Conservation (phyloP, 2,888 invertebrate genomes). For the Gymnoscelis rufifasciata region DNA sequence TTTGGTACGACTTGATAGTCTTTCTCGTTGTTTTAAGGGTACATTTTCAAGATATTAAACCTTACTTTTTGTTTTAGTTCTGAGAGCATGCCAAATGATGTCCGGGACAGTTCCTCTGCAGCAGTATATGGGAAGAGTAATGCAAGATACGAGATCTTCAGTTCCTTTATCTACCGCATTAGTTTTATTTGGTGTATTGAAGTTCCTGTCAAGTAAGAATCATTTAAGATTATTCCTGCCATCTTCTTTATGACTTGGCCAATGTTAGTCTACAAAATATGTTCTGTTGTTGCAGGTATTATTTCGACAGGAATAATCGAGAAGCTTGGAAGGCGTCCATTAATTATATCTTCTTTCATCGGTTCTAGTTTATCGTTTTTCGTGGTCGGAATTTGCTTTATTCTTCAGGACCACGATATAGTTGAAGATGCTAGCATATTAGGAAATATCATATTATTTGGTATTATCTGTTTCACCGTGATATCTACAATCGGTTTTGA, state of each 20-base stretch:
- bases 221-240: no score
- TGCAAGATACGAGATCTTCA: conserved; percentile 44
- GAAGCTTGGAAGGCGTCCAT: conserved; percentile 60
- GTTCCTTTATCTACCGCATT: conserved; percentile 40
- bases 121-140: conserved; percentile 51
- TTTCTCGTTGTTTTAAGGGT: no score
- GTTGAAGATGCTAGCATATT: conserved; percentile 2
- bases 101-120: conserved; percentile 46
- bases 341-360: conserved; percentile 58
- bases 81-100: conserved; percentile 48
- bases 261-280: background rate
- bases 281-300: conserved; percentile 44
- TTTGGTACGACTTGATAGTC: conserved; percentile 38
- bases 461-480: conserved; percentile 48
- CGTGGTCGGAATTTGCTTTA: conserved; percentile 52
- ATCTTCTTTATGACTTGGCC: no score
- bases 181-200: conserved; percentile 36
- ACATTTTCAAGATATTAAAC: no score
- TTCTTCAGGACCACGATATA: conserved; percentile 41
- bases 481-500: conserved; percentile 63
- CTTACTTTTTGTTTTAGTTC: conserved; percentile 33
- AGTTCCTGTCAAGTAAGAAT: background rate
- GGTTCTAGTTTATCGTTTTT: conserved; percentile 44
- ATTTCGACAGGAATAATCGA: conserved; percentile 50
- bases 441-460: conserved; percentile 57